Evolutionary conservation across 2,113 vertebrate species (phyloP), one percentile per base, ranked within the genome.

Genomic region (Lasiurus cinereus): DNA sequence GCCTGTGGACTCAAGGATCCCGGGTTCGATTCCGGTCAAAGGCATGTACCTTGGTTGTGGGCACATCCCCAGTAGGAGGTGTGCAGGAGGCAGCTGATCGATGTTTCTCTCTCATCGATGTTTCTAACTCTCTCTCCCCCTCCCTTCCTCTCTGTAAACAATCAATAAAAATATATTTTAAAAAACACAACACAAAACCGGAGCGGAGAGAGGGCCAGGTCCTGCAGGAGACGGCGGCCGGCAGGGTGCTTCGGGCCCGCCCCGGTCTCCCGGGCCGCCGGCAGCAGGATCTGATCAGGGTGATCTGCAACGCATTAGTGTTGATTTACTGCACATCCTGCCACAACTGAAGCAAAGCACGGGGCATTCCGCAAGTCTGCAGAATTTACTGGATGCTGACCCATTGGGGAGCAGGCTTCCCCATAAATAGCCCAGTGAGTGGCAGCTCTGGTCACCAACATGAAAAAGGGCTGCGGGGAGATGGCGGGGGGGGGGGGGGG

Each of bases 361-460:
- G 67, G 54, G 76, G 33, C 27, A 70, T 52, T 87, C 89, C 69
- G 24, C 29, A 62, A 69, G 77, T 80, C 91, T 72, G 69, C 91
- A 56, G 78, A 79, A 86, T 91, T 43, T 43, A 91, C 67, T 59
- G n/a, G 36, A 56, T 43, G 79, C 90, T 67, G 56, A 48, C 76
- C 89, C 48, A 39, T 0, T 10, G 7, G 36, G 87, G 33, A 43
- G 54, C 39, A 22, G 6, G 10, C 15, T 56, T 92, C 54, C 52
- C 78, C 78, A 59, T 27, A 89, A 93, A 90, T 6, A 92, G 74
- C 85, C 59, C 10, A 7, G 22, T 39, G 50, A 90, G 39, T 33
- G 69, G 78, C 52, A 90, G 80, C 59, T 85, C 69, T 31, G 22
- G 52, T 85, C 67, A 88, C 64, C 56, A 79, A 78, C 27, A 56